These are phyloP conservation scores for Microtus ochrogaster DNA, from an alignment of 2,113 vertebrate species.

Conservation along the genomic window DNA sequence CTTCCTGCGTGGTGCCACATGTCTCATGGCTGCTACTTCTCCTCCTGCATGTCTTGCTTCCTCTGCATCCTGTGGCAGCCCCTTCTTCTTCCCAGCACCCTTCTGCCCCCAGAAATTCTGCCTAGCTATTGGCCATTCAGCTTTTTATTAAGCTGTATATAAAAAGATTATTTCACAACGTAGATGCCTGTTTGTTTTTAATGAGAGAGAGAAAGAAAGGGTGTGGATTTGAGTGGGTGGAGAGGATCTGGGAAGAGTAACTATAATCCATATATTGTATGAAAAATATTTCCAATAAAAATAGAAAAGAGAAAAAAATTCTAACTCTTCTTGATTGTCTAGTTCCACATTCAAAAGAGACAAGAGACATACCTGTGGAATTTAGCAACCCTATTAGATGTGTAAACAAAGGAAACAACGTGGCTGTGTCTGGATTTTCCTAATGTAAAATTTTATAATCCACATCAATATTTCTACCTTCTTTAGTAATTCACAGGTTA, in stretches of 20 bases:
- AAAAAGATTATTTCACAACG: no score
- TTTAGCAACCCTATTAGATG: not conserved
- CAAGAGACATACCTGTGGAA: not conserved
- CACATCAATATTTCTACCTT: not conserved
- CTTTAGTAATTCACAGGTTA: conserved; percentile 3
- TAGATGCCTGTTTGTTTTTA: no score
- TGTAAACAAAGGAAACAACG: not conserved
- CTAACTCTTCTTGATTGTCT: not conserved
- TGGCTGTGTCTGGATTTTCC: not conserved
- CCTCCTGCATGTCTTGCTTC: no score
- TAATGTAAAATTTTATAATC: conserved; percentile 1
- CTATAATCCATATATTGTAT: not conserved
- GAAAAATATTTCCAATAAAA: no score
- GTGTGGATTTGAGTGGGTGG: not conserved
- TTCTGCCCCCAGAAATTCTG: no score
- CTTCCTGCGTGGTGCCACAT: no score
- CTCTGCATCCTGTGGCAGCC: no score
- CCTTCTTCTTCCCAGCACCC: no score
- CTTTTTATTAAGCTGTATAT: no score
- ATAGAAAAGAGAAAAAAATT: not conserved
- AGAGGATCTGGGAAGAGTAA: not conserved
- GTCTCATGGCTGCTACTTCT: no score
- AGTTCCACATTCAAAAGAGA: conserved; percentile 28
- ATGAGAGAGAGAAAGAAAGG: no score
- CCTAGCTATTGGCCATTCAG: no score